Evolutionary conservation across 2,797 vertebrate species (phyloP).

Genomic region (Oophaga sylvatica): DNA sequence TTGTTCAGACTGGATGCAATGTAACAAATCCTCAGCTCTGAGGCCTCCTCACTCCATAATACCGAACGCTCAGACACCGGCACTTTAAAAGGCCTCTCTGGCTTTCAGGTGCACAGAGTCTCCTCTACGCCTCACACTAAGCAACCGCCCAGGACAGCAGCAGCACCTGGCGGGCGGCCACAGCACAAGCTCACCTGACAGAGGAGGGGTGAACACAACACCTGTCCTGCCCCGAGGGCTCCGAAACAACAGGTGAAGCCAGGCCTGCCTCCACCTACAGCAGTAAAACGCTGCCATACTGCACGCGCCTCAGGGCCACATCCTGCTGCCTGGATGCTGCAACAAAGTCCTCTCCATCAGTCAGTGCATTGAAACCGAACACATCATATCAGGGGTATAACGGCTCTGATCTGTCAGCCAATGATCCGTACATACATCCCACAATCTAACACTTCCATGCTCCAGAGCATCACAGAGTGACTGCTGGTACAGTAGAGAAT

Average conservation of each 20-base stretch:
- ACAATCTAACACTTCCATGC: too few species aligned
- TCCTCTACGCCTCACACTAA: conserved; percentile 5
- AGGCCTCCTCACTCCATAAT: neutral
- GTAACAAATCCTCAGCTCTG: too few species aligned
- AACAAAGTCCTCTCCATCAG: neutral
- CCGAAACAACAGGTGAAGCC: neutral
- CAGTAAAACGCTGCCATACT: neutral
- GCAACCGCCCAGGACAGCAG: neutral
- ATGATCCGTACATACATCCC: neutral
- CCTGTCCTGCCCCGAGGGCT: conserved; percentile 28
- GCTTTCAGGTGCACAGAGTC: too few species aligned
- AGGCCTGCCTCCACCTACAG: neutral
- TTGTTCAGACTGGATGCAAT: too few species aligned
- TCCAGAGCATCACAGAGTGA: neutral
- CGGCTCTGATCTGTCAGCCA: too few species aligned
- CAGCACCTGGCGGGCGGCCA: conserved; percentile 50
- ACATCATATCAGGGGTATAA: neutral
- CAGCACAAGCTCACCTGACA: conserved; percentile 29
- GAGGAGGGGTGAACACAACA: neutral
- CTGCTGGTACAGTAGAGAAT: neutral
- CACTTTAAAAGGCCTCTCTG: too few species aligned
- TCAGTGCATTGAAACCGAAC: neutral
- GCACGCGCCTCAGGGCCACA: neutral
- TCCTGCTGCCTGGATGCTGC: neutral
- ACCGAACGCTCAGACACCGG: neutral